A percentile compares a stretch with the other conserved stretches of the same genome.
These are phyloP conservation scores for Notarius quadriscutis DNA, from an alignment of 2,113 vertebrate species.

Conservation along the genomic window DNA sequence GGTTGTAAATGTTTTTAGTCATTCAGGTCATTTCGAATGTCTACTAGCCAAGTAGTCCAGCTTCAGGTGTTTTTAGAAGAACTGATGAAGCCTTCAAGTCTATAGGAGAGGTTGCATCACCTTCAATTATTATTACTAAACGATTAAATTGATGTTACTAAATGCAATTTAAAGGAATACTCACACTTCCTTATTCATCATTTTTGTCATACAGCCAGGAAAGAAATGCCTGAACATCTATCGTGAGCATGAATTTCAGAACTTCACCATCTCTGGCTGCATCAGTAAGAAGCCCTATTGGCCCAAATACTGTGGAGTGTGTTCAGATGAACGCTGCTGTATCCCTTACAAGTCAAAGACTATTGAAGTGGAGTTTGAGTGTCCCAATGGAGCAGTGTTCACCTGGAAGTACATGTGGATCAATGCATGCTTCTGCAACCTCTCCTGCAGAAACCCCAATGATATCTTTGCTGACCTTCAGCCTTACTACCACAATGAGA, in stretches of 20 bases:
- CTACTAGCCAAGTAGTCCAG: neutral
- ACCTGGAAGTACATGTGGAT: slow-evolving; percentile 76
- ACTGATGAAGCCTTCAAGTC: neutral
- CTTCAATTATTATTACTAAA: neutral
- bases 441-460: slow-evolving; percentile 71
- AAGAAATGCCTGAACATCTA: slow-evolving; percentile 73
- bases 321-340: slow-evolving; percentile 75
- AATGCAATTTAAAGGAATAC: neutral
- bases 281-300: slow-evolving; percentile 70
- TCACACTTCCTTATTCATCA: neutral
- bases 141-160: neutral
- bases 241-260: slow-evolving; percentile 65
- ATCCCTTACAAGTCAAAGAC: slow-evolving; percentile 74
- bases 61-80: neutral
- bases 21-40: neutral
- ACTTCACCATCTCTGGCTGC: slow-evolving; percentile 73
- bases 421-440: slow-evolving; percentile 77
- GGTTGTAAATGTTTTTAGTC: neutral
- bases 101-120: neutral
- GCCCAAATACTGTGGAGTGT: slow-evolving; percentile 75
- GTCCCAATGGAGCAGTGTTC: slow-evolving; percentile 71
- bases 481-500: slow-evolving; percentile 77
- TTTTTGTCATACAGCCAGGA: slow-evolving; percentile 54
- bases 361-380: slow-evolving; percentile 71
- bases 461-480: slow-evolving; percentile 83